phyloP scores from a whole-genome alignment of 53 echinoderm and acorn worm genomes.

The Astropecten irregularis region DNA sequence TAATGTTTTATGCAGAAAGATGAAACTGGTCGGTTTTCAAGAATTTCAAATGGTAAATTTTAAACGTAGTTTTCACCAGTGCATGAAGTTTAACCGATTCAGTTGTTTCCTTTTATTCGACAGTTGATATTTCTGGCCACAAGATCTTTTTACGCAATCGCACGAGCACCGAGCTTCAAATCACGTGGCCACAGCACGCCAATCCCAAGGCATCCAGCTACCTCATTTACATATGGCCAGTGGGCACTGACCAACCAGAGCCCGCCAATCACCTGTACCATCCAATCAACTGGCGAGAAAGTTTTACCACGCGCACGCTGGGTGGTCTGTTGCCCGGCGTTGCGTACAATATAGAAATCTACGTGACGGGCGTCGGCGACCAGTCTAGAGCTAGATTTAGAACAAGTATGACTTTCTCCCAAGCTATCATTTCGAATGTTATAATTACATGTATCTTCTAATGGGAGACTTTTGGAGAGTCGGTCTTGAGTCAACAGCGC shows the following conservation, averaged over 20 bases:
- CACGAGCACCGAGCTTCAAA: constrained; percentile 63
- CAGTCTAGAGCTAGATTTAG: constrained; percentile 50
- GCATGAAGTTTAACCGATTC: too few species aligned
- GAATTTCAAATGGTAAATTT: too few species aligned
- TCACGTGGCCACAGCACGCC: constrained; percentile 79
- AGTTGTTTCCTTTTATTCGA: too few species aligned
- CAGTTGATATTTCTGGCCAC: constrained; percentile 77
- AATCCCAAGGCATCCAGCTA: constrained; percentile 76
- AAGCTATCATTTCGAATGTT: too few species aligned
- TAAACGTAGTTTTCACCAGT: too few species aligned
- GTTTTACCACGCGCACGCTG: constrained; percentile 71
- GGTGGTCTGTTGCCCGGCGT: constrained; percentile 58
- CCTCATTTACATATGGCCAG: constrained; percentile 83
- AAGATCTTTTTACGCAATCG: constrained; percentile 70
- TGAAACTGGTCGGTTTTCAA: too few species aligned
- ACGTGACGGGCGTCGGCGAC: constrained; percentile 63
- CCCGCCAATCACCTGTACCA: constrained; percentile 78
- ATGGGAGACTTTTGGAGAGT: too few species aligned
- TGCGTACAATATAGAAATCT: constrained; percentile 66
- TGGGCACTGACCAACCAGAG: constrained; percentile 59
- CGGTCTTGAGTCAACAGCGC: too few species aligned
- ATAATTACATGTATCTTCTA: too few species aligned
- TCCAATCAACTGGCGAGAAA: constrained; percentile 67
- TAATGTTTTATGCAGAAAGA: too few species aligned
- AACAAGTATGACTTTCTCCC: constrained; percentile 72